Conservation (phyloP, 1,140 invertebrate species). For the Zaprionus kolodkinae region DNA sequence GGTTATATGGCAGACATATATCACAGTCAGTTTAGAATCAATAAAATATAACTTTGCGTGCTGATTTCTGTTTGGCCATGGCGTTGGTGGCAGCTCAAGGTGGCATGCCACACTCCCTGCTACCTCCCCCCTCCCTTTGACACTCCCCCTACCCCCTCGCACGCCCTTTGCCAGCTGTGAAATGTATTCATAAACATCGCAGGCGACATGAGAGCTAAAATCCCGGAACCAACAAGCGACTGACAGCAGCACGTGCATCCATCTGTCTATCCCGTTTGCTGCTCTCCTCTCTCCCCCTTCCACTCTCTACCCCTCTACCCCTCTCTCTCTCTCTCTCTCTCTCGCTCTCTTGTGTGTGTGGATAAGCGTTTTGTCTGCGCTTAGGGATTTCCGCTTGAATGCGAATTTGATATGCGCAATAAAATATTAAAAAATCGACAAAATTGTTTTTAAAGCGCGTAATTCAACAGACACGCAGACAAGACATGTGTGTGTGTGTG, state of each 20-base stretch:
- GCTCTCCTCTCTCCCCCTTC: not conserved
- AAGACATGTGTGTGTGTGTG: conserved; percentile 32
- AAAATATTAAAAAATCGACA: conserved; percentile 80
- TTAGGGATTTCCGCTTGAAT: conserved; percentile 81
- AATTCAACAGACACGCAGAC: conserved; percentile 65
- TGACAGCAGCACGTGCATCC: conserved; percentile 75
- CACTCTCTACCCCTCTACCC: not conserved
- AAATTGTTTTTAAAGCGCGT: conserved; percentile 82
- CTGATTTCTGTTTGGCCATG: conserved; percentile 58
- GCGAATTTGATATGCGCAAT: conserved; percentile 82
- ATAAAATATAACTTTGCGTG: conserved; percentile 81
- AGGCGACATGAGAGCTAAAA: conserved; percentile 62
- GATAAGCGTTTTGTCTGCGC: conserved; percentile 63
- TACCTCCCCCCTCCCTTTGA: conserved; percentile 1
- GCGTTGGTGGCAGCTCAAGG: conserved; percentile 56
- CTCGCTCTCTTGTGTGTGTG: conserved; percentile 5
- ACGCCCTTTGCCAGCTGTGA: conserved; percentile 32
- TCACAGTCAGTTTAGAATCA: conserved; percentile 79
- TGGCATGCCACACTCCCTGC: conserved; percentile 20
- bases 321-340: not conserved
- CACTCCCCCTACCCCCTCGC: not conserved
- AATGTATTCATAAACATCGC: conserved; percentile 80
- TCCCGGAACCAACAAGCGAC: conserved; percentile 73
- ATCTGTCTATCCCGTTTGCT: conserved; percentile 42
- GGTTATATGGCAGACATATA: conserved; percentile 38